Conservation (phyloP, 2,888 invertebrate genomes). For the Zaprionus obscuricornis region DNA sequence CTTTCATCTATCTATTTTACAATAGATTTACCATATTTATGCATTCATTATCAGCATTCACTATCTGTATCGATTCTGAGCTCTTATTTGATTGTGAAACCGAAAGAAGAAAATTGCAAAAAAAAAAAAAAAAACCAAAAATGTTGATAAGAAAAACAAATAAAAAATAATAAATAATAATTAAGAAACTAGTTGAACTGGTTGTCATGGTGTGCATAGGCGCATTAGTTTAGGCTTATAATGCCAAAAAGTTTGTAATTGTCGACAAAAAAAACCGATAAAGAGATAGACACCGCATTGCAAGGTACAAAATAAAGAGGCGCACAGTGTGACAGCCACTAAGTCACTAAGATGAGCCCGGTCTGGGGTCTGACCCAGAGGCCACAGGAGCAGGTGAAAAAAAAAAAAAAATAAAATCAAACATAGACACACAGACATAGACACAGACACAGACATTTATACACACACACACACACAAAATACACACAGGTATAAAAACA, state of each 20-base stretch:
- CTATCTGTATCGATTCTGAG: constrained; percentile 15
- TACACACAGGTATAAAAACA: constrained; percentile 35
- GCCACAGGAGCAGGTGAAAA: constrained; percentile 67
- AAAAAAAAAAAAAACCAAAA: neutral
- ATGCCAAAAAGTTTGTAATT: constrained; percentile 34
- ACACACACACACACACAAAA: constrained; percentile 33
- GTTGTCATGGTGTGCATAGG: constrained; percentile 47
- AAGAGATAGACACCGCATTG: constrained; percentile 59
- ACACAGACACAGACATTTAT: constrained; percentile 14
- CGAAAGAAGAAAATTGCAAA: no score
- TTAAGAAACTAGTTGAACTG: constrained; percentile 64
- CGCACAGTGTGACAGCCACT: constrained; percentile 28
- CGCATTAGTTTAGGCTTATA: constrained; percentile 24
- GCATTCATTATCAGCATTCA: constrained; percentile 50
- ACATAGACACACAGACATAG: no score
- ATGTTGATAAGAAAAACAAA: neutral
- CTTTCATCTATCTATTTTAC: no score
- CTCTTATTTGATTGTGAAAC: constrained; percentile 39
- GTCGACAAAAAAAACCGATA: constrained; percentile 12
- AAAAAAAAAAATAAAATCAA: constrained; percentile 20
- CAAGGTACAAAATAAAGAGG: constrained; percentile 62
- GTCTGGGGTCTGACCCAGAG: constrained; percentile 34
- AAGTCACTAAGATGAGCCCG: constrained; percentile 12
- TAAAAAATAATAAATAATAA: constrained; percentile 14
- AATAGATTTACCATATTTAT: no score